phyloP scores from a whole-genome alignment of 2,113 vertebrate species.

The Nymphicus hollandicus region DNA sequence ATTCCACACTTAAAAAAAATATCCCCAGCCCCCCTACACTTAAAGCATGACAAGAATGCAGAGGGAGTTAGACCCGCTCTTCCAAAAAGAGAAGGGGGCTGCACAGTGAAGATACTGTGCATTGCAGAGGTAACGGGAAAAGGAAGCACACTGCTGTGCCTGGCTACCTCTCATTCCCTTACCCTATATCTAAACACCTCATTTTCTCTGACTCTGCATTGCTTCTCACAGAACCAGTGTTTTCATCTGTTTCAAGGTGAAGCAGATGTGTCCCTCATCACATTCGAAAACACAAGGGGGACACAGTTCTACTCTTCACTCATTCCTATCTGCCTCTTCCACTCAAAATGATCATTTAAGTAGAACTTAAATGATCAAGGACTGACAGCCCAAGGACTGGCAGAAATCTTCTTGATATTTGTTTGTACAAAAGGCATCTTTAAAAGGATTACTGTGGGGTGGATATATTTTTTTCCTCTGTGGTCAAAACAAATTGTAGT shows the following conservation, averaged over 20 bases:
- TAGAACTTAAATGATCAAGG: not conserved
- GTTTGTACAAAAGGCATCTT: not conserved
- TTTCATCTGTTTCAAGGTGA: not conserved
- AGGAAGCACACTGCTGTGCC: not conserved
- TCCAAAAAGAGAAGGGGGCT: not conserved
- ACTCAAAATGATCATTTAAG: not conserved
- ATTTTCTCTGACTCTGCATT: not conserved
- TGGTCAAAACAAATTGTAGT: not conserved
- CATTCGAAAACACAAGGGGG: not conserved
- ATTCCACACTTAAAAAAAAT: conserved; percentile 28
- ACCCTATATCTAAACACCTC: not conserved
- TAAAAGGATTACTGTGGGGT: not conserved
- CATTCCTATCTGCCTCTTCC: not conserved
- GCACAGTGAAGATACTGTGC: not conserved
- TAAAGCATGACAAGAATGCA: conserved; percentile 15
- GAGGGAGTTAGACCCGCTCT: not conserved
- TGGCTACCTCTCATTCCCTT: not conserved
- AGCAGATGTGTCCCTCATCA: not conserved
- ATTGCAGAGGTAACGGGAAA: not conserved
- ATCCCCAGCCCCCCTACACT: not conserved
- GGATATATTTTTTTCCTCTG: not conserved
- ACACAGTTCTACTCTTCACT: not conserved
- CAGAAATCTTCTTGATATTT: not conserved
- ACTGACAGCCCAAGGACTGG: not conserved
- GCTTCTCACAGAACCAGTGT: not conserved